A percentile compares a stretch with the other conserved stretches of the same genome.
Conservation (phyloP, 1,140 invertebrate genomes). For the Artemia franciscana region DNA sequence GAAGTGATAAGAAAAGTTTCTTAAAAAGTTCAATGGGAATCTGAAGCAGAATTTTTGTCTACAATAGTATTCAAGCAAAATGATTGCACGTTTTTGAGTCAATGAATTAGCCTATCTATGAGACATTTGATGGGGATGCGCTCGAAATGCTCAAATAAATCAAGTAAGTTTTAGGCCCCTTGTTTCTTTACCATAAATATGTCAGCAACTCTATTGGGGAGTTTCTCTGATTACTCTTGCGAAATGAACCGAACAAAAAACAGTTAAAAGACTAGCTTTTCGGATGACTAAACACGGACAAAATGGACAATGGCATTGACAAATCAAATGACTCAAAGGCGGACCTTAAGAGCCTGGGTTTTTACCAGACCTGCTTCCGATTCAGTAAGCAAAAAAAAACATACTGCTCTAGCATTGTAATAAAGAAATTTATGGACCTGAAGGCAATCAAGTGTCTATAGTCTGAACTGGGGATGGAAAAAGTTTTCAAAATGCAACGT, state of each 20-base stretch:
- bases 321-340: neutral
- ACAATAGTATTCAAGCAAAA: no score
- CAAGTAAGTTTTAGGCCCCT: no score
- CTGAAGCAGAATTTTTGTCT: no score
- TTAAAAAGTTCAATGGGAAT: no score
- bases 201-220: neutral
- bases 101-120: no score
- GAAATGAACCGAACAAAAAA: neutral
- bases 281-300: neutral
- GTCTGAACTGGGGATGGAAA: no score
- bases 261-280: neutral
- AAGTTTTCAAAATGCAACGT: no score
- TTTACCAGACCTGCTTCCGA: neutral
- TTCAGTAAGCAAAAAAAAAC: neutral
- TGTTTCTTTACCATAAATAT: neutral
- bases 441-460: neutral
- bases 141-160: no score
- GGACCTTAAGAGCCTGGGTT: neutral
- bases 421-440: neutral
- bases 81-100: no score
- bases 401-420: neutral
- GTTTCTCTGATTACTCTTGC: neutral
- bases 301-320: neutral
- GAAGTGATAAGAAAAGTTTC: no score
- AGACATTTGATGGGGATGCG: no score